Base-by-base conservation (phyloP, 2,888 invertebrate species). In the Sabellastarte sp. region DNA sequence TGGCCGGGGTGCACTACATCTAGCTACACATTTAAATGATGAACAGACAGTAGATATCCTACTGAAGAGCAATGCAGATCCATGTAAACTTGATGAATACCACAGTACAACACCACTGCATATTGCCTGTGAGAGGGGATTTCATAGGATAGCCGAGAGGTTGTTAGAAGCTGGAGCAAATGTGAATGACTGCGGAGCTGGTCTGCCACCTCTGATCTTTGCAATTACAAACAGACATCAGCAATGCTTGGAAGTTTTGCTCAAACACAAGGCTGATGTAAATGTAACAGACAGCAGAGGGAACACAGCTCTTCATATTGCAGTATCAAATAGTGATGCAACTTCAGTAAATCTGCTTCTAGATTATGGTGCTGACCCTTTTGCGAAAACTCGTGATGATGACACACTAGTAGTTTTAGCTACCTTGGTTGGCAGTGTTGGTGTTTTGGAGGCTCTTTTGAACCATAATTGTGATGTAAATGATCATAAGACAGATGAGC, bases 11-110 rank as follows among this genome's bases (percentile, higher is more conserved):
- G 63, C 70, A 5, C 59, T 70, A 28, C 70, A 70, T 63, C 65
- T 70, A n/a, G 69, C 70, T 30, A 66, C 64, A 26, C 65, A 66
- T 30, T 52, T 70, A 10, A 70, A 70, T 33, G 69, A 68, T 50
- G 60, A 41, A 10, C 64, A 68, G 52, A 69, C 67, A 50, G 66
- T 67, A 33, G 69, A 70, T 28, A 67, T 70, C n/a, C 53, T 69
- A 53, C 62, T 70, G 50, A 56, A 32, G 3, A 50, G 30, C n/a
- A 52, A 57, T 15, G 68, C 69, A 10, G 61, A 70, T 33, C 66
- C 65, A 4, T 61, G 65, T 50, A 51, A 53, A 29, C 41, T 53
- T 26, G 70, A 70, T 52, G 60, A 53, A 15, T 41, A 41, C 20
- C 50, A 57, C 51, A 63, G 61, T 53, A 50, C 55, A 55, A 65